Conservation (phyloP, 1,140 invertebrate genomes). For the Nasonia giraulti region DNA sequence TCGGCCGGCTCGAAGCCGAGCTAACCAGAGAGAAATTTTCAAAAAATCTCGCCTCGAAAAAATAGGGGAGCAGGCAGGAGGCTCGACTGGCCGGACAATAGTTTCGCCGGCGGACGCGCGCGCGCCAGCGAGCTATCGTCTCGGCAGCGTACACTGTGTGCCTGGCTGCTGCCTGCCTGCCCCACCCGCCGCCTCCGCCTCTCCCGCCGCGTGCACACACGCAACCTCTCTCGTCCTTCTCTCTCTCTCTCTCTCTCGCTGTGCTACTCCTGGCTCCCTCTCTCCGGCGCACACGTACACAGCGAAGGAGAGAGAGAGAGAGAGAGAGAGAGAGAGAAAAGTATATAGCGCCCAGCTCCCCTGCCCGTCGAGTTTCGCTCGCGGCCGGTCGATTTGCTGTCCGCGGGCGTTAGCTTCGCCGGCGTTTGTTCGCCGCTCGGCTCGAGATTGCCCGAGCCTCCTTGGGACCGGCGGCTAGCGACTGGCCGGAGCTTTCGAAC, state of each 20-base stretch:
- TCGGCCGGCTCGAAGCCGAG: accelerated
- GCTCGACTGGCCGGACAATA: slow-evolving; percentile 59
- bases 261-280: slow-evolving; percentile 15
- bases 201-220: slow-evolving; percentile 54
- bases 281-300: background rate
- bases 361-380: slow-evolving; percentile 40
- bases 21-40: slow-evolving; percentile 65
- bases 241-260: slow-evolving; percentile 49
- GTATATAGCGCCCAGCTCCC: background rate
- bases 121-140: slow-evolving; percentile 65
- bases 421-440: background rate
- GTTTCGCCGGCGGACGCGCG: slow-evolving; percentile 57
- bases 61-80: slow-evolving; percentile 51
- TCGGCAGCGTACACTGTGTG: slow-evolving; percentile 66
- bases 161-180: slow-evolving; percentile 22
- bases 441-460: background rate
- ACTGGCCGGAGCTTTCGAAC: no score
- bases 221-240: slow-evolving; percentile 55
- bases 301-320: slow-evolving; percentile 7
- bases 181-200: slow-evolving; percentile 54
- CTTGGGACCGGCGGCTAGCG: slow-evolving; percentile 37
- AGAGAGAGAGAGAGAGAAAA: slow-evolving; percentile 15
- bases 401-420: slow-evolving; percentile 30
- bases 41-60: slow-evolving; percentile 48
- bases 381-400: background rate